Evolutionary conservation across 2,113 vertebrate species (phyloP).

Genomic region (Stomatorhinus ivindoensis): DNA sequence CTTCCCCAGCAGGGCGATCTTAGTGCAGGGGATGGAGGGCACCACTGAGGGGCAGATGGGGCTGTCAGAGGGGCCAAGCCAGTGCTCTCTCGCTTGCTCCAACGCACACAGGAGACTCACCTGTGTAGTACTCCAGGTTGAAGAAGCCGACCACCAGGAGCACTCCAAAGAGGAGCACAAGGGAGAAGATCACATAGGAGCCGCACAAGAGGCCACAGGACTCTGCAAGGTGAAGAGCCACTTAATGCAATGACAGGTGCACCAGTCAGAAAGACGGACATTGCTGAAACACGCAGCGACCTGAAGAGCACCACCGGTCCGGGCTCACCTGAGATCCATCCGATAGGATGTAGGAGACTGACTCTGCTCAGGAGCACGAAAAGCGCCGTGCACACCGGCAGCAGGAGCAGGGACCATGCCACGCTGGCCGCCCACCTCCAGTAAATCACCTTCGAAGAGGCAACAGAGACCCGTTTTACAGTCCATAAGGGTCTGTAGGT

Average conservation of each 20-base stretch:
- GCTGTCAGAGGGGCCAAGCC: background rate
- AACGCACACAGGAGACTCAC: constrained; percentile 46
- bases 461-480: background rate
- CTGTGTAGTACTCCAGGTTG: constrained; percentile 80
- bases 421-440: constrained; percentile 78
- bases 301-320: background rate
- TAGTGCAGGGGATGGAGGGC: constrained; percentile 80
- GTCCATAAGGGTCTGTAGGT: background rate
- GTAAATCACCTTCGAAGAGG: constrained; percentile 68
- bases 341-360: constrained; percentile 72
- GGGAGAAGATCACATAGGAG: constrained; percentile 67
- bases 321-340: constrained; percentile 71
- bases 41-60: constrained; percentile 63
- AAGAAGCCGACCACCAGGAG: constrained; percentile 73
- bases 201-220: constrained; percentile 65
- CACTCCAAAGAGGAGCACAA: constrained; percentile 71
- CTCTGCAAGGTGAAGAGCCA: constrained; percentile 49
- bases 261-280: background rate
- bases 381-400: constrained; percentile 65
- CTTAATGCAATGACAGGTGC: background rate
- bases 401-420: constrained; percentile 76
- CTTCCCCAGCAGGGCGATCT: constrained; percentile 77
- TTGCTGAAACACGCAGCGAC: background rate
- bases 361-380: constrained; percentile 72
- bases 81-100: background rate